These are phyloP conservation scores for Phthorimaea operculella DNA, from an alignment of 1,140 invertebrate species.

Conservation along the genomic window DNA sequence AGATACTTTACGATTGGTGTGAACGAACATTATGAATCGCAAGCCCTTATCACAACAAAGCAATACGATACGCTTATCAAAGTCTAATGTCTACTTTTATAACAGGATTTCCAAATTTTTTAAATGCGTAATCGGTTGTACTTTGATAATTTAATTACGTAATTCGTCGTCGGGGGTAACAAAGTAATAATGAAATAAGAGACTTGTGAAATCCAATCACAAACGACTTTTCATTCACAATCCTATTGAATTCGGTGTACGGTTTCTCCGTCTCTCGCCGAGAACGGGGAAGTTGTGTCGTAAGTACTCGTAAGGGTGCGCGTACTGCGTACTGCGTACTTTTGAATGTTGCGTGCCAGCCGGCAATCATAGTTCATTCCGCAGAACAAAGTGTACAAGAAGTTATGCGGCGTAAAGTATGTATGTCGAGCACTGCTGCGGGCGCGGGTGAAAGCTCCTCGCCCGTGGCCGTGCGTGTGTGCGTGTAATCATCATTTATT, in stretches of 20 bases:
- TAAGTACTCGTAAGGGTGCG: neutral
- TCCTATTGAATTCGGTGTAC: neutral
- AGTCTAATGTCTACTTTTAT: too few relatives aligned
- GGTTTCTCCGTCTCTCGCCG: neutral
- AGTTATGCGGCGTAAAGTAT: conserved; percentile 26
- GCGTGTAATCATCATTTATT: conserved; percentile 51
- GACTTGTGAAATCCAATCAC: too few relatives aligned
- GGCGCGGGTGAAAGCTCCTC: conserved; percentile 43
- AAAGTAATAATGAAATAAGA: too few relatives aligned
- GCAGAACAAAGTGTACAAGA: conserved; percentile 32
- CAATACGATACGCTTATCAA: too few relatives aligned
- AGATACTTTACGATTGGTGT: too few relatives aligned
- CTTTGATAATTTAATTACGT: too few relatives aligned
- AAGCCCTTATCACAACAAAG: too few relatives aligned
- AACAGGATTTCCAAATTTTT: too few relatives aligned
- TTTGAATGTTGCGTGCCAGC: conserved; percentile 34
- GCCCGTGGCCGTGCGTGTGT: conserved; percentile 25
- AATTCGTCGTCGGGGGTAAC: too few relatives aligned
- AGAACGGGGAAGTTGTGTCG: neutral
- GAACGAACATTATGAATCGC: too few relatives aligned
- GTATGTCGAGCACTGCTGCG: conserved; percentile 36
- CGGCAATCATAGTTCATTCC: conserved; percentile 27
- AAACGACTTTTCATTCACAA: too few relatives aligned
- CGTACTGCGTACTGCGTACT: conserved; percentile 5
- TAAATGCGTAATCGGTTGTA: too few relatives aligned